These are phyloP conservation scores for Macquaria ambigua DNA, from an alignment of 2,113 vertebrate species.

Conservation along the genomic window DNA sequence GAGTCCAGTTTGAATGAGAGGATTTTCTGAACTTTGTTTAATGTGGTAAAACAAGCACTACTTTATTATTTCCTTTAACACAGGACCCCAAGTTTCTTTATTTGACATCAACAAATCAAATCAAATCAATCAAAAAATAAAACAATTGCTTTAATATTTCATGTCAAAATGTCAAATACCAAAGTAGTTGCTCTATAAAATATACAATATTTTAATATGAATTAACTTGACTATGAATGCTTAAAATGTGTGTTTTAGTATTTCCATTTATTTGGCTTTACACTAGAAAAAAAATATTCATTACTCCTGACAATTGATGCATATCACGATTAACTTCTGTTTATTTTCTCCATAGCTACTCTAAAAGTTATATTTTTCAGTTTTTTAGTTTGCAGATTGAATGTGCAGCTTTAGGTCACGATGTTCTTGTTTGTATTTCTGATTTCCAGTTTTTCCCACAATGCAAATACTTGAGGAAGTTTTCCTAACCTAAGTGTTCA, in stretches of 20 bases:
- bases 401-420: background rate
- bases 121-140: too few species aligned
- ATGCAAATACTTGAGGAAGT: background rate
- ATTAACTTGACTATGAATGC: background rate
- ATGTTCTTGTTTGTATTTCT: background rate
- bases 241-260: background rate
- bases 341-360: background rate
- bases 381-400: background rate
- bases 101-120: background rate
- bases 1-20: background rate
- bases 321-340: background rate
- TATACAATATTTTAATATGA: background rate
- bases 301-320: background rate
- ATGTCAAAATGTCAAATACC: background rate
- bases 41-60: background rate
- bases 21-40: background rate
- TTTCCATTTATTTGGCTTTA: too few species aligned
- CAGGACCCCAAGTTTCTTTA: background rate
- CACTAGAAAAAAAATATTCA: background rate
- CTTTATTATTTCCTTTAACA: background rate
- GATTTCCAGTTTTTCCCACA: background rate
- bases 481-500: too few species aligned
- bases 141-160: background rate
- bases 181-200: background rate
- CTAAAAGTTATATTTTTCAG: background rate